Evolutionary conservation across 2,113 vertebrate genomes (phyloP).

Genomic region (Leptocoma aspasia): DNA sequence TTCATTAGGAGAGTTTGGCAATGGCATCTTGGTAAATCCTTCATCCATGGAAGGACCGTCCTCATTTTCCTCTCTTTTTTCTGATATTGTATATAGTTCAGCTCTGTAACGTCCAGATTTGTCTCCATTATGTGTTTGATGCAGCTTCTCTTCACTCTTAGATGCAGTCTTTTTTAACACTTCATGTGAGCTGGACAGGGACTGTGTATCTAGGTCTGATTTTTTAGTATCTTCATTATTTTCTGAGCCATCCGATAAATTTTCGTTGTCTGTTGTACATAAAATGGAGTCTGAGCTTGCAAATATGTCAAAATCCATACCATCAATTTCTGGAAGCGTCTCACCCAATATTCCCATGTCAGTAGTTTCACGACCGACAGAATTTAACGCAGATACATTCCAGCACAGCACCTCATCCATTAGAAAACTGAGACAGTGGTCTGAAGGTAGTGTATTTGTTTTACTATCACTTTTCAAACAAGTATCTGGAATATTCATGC

Average conservation of each 20-base stretch:
- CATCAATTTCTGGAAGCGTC: conserved; percentile 49
- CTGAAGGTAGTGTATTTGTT: not conserved
- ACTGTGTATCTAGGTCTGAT: not conserved
- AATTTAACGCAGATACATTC: not conserved
- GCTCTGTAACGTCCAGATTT: not conserved
- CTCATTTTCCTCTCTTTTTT: not conserved
- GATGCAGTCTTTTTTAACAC: not conserved
- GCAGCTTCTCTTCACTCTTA: not conserved
- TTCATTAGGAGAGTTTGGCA: not conserved
- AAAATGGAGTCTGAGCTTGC: not conserved
- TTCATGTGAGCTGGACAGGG: not conserved
- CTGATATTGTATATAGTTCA: not conserved
- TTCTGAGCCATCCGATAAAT: not conserved
- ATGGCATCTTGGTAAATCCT: not conserved
- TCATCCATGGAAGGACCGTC: not conserved
- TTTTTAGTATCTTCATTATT: not conserved
- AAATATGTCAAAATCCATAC: not conserved
- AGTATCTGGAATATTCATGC: not conserved
- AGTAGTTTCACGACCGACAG: not conserved
- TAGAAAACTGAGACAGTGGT: not conserved
- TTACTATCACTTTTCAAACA: not conserved
- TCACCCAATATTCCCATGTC: conserved; percentile 55
- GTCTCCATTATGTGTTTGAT: not conserved
- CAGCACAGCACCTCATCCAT: not conserved
- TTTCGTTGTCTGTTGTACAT: not conserved